Conservation (phyloP, 2,888 invertebrate genomes). For the Acronicta alni region DNA sequence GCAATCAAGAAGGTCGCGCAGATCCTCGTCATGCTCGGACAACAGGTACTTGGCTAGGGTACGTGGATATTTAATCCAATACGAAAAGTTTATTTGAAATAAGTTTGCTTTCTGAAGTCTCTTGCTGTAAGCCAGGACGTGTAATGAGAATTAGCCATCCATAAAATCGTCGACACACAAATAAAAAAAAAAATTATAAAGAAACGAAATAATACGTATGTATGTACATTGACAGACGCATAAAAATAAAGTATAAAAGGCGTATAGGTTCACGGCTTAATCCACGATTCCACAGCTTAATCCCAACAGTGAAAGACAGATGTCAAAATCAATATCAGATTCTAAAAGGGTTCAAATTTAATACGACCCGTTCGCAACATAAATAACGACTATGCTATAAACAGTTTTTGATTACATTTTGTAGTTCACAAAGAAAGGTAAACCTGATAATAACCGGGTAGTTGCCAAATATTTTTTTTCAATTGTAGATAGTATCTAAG, state of each 20-base stretch:
- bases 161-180: no score
- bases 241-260: constrained; percentile 26
- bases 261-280: constrained; percentile 18
- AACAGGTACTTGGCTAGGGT: constrained; percentile 72
- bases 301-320: constrained; percentile 36
- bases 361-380: constrained; percentile 13
- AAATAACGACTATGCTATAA: neutral
- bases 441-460: no score
- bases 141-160: no score
- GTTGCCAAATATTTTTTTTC: no score
- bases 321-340: constrained; percentile 24
- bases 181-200: neutral
- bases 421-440: neutral
- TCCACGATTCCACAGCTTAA: constrained; percentile 1
- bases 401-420: neutral
- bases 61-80: neutral
- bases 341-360: constrained; percentile 25
- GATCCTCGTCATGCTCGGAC: constrained; percentile 78
- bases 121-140: no score
- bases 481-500: no score
- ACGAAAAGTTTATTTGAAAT: no score
- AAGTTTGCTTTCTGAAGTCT: no score
- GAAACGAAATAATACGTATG: constrained; percentile 10
- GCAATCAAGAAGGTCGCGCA: constrained; percentile 81
- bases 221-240: constrained; percentile 33